phyloP scores from a whole-genome alignment of 1,140 invertebrate genomes.

The Drosophila arizonae region DNA sequence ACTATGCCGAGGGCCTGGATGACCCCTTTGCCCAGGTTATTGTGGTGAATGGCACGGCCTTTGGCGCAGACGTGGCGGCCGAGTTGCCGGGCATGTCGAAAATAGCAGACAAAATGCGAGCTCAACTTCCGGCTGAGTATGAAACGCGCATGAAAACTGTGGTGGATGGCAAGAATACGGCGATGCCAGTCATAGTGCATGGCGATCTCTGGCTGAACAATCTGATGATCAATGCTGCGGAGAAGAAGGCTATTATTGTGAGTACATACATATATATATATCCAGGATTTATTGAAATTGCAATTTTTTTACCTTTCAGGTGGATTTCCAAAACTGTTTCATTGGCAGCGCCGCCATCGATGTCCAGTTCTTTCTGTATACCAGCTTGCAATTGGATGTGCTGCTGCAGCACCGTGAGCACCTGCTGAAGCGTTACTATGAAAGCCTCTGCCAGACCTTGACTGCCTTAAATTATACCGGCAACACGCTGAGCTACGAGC shows the following conservation, averaged over 20 bases:
- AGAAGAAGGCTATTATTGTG: conserved; percentile 83
- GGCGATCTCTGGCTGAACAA: conserved; percentile 88
- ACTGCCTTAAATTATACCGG: conserved; percentile 57
- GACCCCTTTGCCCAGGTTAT: conserved; percentile 33
- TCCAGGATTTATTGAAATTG: background rate
- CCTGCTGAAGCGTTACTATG: conserved; percentile 72
- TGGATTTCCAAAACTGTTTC: conserved; percentile 72
- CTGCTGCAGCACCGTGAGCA: conserved; percentile 59
- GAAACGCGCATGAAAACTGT: conserved; percentile 30
- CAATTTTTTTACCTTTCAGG: conserved; percentile 30
- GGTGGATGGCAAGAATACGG: conserved; percentile 45
- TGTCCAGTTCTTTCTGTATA: conserved; percentile 67
- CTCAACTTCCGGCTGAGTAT: conserved; percentile 54
- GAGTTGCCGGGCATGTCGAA: conserved; percentile 80
- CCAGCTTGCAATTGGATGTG: conserved; percentile 61
- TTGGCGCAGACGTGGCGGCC: conserved; percentile 59
- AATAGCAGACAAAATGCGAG: conserved; percentile 74
- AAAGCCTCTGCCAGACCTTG: conserved; percentile 72
- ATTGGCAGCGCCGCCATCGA: conserved; percentile 67
- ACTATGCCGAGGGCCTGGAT: conserved; percentile 35
- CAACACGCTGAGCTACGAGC: conserved; percentile 69
- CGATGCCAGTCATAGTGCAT: conserved; percentile 85
- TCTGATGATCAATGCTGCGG: conserved; percentile 85
- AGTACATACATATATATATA: conserved; percentile 8
- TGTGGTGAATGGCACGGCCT: conserved; percentile 57